These are phyloP conservation scores for Melinaea marsaeus DNA, from an alignment of 2,888 invertebrate species.

Conservation along the genomic window DNA sequence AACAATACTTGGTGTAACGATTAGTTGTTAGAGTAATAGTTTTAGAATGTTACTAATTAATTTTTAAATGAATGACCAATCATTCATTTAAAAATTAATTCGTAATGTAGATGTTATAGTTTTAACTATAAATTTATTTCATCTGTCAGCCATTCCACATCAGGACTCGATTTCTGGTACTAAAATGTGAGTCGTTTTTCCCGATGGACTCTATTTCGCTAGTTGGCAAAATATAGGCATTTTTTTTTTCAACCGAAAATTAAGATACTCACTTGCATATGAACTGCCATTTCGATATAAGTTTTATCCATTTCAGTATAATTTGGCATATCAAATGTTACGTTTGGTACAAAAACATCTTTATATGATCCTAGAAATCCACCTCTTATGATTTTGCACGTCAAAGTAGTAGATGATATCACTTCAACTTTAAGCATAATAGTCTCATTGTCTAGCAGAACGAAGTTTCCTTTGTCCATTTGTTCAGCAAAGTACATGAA, in stretches of 20 bases:
- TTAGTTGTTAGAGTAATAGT: no score
- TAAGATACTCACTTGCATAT: constrained; percentile 50
- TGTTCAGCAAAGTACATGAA: constrained; percentile 72
- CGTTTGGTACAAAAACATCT: constrained; percentile 66
- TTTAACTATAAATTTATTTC: no score
- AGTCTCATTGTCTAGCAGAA: constrained; percentile 82
- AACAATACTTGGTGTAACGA: no score
- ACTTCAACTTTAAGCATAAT: constrained; percentile 84
- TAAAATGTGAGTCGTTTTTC: no score
- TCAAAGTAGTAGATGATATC: constrained; percentile 61
- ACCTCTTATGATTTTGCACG: constrained; percentile 63
- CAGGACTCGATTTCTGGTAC: no score
- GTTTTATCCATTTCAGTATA: constrained; percentile 57
- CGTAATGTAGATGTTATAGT: no score
- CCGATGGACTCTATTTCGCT: no score
- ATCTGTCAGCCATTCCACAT: no score
- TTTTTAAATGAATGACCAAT: no score
- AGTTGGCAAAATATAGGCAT: no score
- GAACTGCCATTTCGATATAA: constrained; percentile 57
- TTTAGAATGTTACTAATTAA: no score
- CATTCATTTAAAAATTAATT: no score
- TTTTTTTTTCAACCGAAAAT: not conserved
- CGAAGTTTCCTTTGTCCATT: constrained; percentile 66
- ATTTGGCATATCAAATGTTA: constrained; percentile 59
- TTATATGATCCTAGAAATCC: constrained; percentile 61